Percentiles rank a stretch among this genome's conserved stretches.
These are phyloP conservation scores for Actinemys pallida DNA, from an alignment of 2,113 vertebrate genomes.

Conservation along the genomic window DNA sequence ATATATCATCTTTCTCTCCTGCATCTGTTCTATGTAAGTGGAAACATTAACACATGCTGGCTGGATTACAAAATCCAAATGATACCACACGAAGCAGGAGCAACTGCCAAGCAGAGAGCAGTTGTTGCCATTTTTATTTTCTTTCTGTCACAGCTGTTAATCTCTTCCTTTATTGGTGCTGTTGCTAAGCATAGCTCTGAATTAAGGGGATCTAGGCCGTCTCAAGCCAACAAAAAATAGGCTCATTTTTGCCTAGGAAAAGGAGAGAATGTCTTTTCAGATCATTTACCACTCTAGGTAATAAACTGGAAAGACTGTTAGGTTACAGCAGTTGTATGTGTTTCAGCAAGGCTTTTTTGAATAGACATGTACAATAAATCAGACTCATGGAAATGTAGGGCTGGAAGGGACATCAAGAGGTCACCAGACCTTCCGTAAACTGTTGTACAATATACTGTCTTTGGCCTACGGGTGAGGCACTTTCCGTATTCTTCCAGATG, in stretches of 20 bases:
- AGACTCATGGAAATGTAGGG: not conserved
- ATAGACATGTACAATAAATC: fast-evolving
- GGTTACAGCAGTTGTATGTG: fast-evolving
- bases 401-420: not conserved
- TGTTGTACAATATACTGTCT: not conserved
- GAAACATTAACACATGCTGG: not conserved
- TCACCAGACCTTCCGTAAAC: not conserved
- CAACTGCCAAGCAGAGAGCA: not conserved
- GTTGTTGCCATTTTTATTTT: not conserved
- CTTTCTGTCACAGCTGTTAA: constrained; percentile 6
- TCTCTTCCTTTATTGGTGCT: not conserved
- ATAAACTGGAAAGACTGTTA: not conserved
- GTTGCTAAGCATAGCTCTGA: not conserved
- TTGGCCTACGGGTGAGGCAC: not conserved
- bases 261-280: fast-evolving
- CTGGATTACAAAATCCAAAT: not conserved
- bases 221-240: not conserved
- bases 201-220: not conserved
- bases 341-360: not conserved
- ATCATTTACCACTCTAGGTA: not conserved
- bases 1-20: not conserved
- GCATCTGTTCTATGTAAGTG: not conserved
- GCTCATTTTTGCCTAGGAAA: not conserved
- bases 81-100: not conserved
- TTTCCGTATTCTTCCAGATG: not conserved